Conservation (phyloP, 2,888 invertebrate species). For the Parnassius smintheus region DNA sequence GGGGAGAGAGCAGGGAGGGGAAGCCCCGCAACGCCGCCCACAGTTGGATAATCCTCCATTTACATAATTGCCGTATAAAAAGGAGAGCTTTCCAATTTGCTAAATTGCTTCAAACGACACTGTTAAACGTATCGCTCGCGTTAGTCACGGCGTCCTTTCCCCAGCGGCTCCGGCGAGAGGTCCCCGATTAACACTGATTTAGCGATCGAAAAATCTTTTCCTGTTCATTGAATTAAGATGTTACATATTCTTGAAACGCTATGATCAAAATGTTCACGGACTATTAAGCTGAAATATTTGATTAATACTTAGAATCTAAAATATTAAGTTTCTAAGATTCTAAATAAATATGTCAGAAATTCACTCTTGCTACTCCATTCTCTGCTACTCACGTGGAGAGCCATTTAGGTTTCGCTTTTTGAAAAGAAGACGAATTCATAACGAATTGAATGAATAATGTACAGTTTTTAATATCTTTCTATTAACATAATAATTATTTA, state of each 20-base stretch:
- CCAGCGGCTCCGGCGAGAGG: conserved; percentile 19
- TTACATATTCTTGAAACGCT: neutral
- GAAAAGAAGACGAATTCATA: too few relatives aligned
- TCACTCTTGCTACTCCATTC: too few relatives aligned
- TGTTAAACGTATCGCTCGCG: conserved; percentile 53
- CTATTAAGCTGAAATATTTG: too few relatives aligned
- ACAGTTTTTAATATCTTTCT: too few relatives aligned
- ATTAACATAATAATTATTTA: too few relatives aligned
- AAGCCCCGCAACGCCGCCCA: conserved; percentile 72
- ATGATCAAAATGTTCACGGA: neutral
- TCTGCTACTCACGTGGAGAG: too few relatives aligned
- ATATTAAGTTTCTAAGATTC: too few relatives aligned
- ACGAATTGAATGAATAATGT: too few relatives aligned
- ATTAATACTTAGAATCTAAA: too few relatives aligned
- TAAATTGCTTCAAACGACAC: conserved; percentile 78
- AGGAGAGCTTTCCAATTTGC: conserved; percentile 80
- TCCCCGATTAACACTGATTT: conserved; percentile 32
- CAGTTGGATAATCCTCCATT: conserved; percentile 78
- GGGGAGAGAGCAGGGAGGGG: conserved; percentile 57
- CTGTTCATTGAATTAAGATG: conserved; percentile 18
- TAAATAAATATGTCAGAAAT: too few relatives aligned
- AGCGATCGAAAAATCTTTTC: conserved; percentile 18
- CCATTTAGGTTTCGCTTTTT: too few relatives aligned
- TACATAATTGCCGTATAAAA: conserved; percentile 82
- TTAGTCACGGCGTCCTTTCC: conserved; percentile 41